phyloP scores from a whole-genome alignment of 2,888 invertebrate species.

The Aphelenchoides bicaudatus region DNA sequence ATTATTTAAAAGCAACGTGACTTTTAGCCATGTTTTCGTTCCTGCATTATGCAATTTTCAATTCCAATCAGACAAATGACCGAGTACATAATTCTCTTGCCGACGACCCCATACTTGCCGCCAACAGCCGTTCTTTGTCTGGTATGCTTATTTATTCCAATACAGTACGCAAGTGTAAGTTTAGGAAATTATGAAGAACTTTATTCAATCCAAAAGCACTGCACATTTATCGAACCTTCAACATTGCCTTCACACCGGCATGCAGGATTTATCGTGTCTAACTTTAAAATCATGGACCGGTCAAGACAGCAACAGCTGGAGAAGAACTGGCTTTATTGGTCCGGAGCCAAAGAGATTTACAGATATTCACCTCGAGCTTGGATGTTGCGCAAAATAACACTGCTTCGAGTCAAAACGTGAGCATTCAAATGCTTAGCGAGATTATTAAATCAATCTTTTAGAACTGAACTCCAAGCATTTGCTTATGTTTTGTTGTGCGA shows the following conservation, averaged over 20 bases:
- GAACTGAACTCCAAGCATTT: slow-evolving; percentile 40
- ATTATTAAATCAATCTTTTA: slow-evolving; percentile 17
- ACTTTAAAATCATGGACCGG: slow-evolving; percentile 50
- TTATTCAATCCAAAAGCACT: slow-evolving; percentile 47
- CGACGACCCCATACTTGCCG: too few species aligned
- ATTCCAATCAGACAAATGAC: slow-evolving; percentile 34
- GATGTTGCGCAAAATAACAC: slow-evolving; percentile 50
- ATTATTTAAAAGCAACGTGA: background rate
- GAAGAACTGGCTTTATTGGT: slow-evolving; percentile 54
- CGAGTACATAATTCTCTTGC: background rate
- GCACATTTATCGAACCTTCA: slow-evolving; percentile 23
- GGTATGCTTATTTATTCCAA: slow-evolving; percentile 31
- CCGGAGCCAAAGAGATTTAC: slow-evolving; percentile 58
- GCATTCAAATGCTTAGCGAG: slow-evolving; percentile 12
- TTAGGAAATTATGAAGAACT: slow-evolving; percentile 52
- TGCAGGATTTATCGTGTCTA: slow-evolving; percentile 55
- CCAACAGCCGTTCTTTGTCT: slow-evolving; percentile 8
- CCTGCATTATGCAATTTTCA: slow-evolving; percentile 50
- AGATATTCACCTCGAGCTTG: slow-evolving; percentile 55
- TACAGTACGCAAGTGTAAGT: slow-evolving; percentile 22
- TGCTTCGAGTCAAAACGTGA: slow-evolving; percentile 39
- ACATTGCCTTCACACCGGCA: slow-evolving; percentile 34
- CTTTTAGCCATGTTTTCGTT: slow-evolving; percentile 54
- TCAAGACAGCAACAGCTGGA: slow-evolving; percentile 32
- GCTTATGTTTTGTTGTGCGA: slow-evolving; percentile 57